phyloP scores from a whole-genome alignment of 1,140 invertebrate species.

The Philaenus spumarius region DNA sequence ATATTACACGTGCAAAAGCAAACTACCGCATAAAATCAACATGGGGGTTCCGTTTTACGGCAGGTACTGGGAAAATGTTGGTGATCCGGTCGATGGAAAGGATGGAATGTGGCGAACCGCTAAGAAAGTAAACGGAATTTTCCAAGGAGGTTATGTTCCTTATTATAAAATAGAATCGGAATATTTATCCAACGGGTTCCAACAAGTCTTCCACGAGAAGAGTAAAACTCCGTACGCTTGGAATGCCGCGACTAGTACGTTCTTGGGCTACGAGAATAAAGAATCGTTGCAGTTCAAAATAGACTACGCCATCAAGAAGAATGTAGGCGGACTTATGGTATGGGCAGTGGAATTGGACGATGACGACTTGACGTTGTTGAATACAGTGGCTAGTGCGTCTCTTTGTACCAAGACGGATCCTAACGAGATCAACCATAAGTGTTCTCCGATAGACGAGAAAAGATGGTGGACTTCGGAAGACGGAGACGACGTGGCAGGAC shows the following conservation, averaged over 20 bases:
- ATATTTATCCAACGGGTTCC: constrained; percentile 12
- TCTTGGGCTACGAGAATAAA: constrained; percentile 24
- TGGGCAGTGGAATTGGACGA: constrained; percentile 25
- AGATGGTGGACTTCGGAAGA: constrained; percentile 27
- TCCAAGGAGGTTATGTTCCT: constrained; percentile 20
- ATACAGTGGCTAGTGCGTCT: constrained; percentile 6
- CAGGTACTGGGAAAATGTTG: constrained; percentile 23
- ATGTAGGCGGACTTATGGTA: constrained; percentile 26
- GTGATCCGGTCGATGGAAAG: constrained; percentile 14
- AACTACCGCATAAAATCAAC: constrained; percentile 21
- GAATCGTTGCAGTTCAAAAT: constrained; percentile 19
- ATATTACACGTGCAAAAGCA: constrained; percentile 21
- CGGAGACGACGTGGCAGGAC: constrained; percentile 20
- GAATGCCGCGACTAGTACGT: constrained; percentile 11
- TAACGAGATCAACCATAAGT: constrained; percentile 22
- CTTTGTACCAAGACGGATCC: constrained; percentile 14
- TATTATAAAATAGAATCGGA: constrained; percentile 14
- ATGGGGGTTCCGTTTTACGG: constrained; percentile 27
- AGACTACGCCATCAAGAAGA: constrained; percentile 21
- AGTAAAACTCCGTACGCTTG: constrained; percentile 21
- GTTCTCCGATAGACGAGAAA: constrained; percentile 24
- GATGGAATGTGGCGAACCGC: constrained; percentile 22
- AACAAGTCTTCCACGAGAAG: constrained; percentile 20
- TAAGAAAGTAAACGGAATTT: constrained; percentile 13
- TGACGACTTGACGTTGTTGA: constrained; percentile 17